Base-by-base conservation (phyloP, 2,113 vertebrate species). In the Gavia stellata region DNA sequence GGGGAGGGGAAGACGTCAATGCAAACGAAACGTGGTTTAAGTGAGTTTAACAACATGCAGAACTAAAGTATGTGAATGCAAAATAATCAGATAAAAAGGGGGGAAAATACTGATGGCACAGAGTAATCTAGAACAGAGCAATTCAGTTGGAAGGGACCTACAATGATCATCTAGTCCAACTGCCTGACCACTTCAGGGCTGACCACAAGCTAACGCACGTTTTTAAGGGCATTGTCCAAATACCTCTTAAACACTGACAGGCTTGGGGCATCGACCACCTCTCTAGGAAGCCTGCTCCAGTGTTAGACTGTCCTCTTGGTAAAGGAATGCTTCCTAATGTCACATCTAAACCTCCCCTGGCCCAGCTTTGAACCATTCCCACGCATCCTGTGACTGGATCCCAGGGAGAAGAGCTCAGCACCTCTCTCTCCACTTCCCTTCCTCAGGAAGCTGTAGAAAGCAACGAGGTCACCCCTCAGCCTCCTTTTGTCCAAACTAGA, bases 381-480 rank as follows among this genome's bases (percentile, higher is more conserved):
- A 34, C 2, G 1, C 1, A 3, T 44, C 24, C 20, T 52, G 2
- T 24, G 40, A 31, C 17, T 26, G 26, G 17, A 58, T 34, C 1
- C 8, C 20, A 56, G 10, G 19, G 19, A 68, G 17, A 71, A 42
- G 23, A 31, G 10, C 8, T 45, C 24, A n/a, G 10, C 24, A 71
- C 3, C 29, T 77, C 12, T 17, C 49, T 47, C 36, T 40, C 21
- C 16, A 25, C 6, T 18, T 38, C 7, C 6, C 8, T 3, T 62
- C 26, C 34, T 65, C 25, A 15, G 29, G 36, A 52, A 58, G 23
- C 17, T 63, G 8, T 6, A 68, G 36, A n/a, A 55, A 68, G 31
- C 21, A 42, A 10, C 0, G 0, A 52, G 25, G 7, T 34, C 7
- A 1, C 18, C 17, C 6, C 25, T 53, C 15, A 66, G 18, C 14